phyloP scores from a whole-genome alignment of 1,140 invertebrate species.

The Heterodera carotae region DNA sequence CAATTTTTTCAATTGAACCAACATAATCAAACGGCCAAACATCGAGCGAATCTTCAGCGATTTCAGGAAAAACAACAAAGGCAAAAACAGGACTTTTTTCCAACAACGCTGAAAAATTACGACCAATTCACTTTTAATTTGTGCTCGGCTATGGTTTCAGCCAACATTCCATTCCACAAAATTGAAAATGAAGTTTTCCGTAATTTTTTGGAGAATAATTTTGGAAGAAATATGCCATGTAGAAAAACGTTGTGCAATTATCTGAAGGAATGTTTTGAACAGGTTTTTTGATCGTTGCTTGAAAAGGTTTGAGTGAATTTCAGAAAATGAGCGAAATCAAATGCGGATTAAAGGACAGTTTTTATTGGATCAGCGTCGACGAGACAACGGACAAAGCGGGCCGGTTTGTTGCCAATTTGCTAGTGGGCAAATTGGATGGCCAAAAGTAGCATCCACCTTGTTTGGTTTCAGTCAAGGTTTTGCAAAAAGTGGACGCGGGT shows the following conservation, averaged over 20 bases:
- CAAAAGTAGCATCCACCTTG: background rate
- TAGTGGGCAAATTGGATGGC: background rate
- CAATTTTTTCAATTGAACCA: slow-evolving; percentile 21
- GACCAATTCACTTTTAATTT: slow-evolving; percentile 2
- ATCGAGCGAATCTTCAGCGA: background rate
- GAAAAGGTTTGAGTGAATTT: background rate
- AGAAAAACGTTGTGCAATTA: background rate
- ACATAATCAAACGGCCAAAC: slow-evolving; percentile 2
- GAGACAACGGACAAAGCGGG: background rate
- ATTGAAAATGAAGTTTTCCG: background rate
- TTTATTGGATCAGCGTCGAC: background rate
- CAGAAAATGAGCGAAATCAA: background rate
- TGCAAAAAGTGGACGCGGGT: background rate
- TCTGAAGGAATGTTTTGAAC: background rate
- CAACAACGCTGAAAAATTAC: background rate
- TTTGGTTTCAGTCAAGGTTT: background rate
- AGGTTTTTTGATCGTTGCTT: background rate
- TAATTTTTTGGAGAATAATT: background rate
- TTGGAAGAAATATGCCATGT: background rate
- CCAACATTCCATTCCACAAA: background rate
- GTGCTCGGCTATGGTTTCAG: background rate
- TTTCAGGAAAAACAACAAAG: background rate
- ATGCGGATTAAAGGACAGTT: background rate
- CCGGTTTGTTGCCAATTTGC: background rate
- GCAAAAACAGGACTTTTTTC: background rate